Base-by-base conservation (phyloP, 2,797 vertebrate genomes). In the Nasua narica region DNA sequence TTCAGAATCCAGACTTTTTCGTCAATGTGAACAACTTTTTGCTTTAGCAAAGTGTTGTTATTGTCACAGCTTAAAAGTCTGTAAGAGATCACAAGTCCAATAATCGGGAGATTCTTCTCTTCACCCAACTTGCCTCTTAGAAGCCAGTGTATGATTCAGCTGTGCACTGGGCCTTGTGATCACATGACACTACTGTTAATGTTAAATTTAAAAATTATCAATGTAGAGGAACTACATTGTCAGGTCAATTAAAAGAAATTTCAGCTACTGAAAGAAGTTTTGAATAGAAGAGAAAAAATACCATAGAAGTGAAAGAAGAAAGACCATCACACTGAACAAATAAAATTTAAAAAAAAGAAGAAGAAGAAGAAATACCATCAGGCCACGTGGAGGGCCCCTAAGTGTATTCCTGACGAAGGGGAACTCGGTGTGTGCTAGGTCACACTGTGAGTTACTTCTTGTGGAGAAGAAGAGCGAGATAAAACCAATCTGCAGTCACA, bases 11-110 rank as follows among this genome's bases (percentile, higher is more conserved):
- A 37, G 91, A 95, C 40, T 29, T 56, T 67, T 76, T 21, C 50
- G 18, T 12, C 56, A 46, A 48, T 72, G 1, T 77, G 58, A 79
- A 43, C 52, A 87, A 78, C 29, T 93, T 60, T 56, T 67, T 85
- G n/a, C 87, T 94, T 95, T 96, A 86, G 37, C 32, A 86, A 74
- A 91, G 56, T 83, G 58, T 15, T 50, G 35, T 85, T 79, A 25
- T 46, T 82, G 54, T 88, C 78, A 77, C 76, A 94, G 54, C 16
- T 62, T 83, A 29, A 89, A 93, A 85, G 56, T 87, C 67, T 16
- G 3, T 86, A 37, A 62, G 27, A 72, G 37, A 29, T 18, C 58
- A 29, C 21, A 56, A 81, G 60, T 65, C n/a, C 35, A n/a, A 5
- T 72, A 50, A 70, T 81, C 40, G 69, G 48, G 40, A 29, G n/a